Conservation (phyloP, 2,888 invertebrate species). For the Dugesia japonica region DNA sequence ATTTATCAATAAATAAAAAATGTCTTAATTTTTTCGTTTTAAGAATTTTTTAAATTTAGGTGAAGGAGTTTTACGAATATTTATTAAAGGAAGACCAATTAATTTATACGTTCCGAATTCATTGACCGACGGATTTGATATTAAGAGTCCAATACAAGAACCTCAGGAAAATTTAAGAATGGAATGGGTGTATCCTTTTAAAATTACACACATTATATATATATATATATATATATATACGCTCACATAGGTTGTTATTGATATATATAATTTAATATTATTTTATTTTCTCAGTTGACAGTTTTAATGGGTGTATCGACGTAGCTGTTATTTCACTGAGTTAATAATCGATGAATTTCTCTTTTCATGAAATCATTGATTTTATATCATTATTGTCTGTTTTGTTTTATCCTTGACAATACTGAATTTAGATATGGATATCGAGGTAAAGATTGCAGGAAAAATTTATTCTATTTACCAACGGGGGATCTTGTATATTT, state of each 20-base stretch:
- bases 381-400: too few relatives aligned
- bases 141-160: constrained; percentile 59
- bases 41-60: constrained; percentile 51
- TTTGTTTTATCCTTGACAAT: too few relatives aligned
- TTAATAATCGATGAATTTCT: background rate
- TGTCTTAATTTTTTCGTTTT: too few relatives aligned
- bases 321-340: too few relatives aligned
- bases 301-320: too few relatives aligned
- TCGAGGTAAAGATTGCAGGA: constrained; percentile 74
- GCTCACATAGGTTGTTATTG: too few relatives aligned
- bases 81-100: constrained; percentile 66
- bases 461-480: constrained; percentile 70
- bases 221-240: too few relatives aligned
- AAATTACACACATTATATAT: too few relatives aligned
- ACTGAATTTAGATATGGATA: constrained; percentile 77
- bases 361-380: too few relatives aligned
- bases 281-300: too few relatives aligned
- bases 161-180: constrained; percentile 66
- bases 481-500: constrained; percentile 85
- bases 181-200: constrained; percentile 70
- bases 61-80: constrained; percentile 67
- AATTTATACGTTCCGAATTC: constrained; percentile 62
- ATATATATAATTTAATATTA: too few relatives aligned
- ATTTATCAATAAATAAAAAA: too few relatives aligned
- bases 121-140: constrained; percentile 54